Evolutionary conservation across 2,888 invertebrate genomes (phyloP).

Genomic region (Brenthis daphne): DNA sequence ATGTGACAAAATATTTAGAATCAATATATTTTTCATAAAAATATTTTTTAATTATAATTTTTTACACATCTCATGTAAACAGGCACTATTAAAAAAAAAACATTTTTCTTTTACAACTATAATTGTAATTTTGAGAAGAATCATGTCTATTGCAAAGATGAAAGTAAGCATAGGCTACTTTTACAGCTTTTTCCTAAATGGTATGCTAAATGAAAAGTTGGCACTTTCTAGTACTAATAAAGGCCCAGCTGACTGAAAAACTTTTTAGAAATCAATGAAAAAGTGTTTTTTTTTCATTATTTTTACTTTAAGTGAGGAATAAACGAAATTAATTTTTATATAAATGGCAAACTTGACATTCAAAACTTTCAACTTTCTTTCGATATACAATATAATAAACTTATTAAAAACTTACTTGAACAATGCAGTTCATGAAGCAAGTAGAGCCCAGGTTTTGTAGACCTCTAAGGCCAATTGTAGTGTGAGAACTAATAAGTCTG

Average conservation of each 20-base stretch:
- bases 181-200: too few species aligned
- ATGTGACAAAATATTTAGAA: too few species aligned
- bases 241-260: neutral
- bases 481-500: constrained; percentile 89
- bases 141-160: too few species aligned
- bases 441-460: constrained; percentile 98
- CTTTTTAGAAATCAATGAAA: neutral
- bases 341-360: neutral
- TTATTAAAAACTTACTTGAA: constrained; percentile 83
- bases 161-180: too few species aligned
- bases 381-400: constrained; percentile 86
- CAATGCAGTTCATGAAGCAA: constrained; percentile 99
- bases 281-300: neutral
- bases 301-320: neutral
- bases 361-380: constrained; percentile 54
- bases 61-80: too few species aligned
- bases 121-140: too few species aligned
- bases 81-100: too few species aligned
- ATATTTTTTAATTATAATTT: too few species aligned
- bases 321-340: too few species aligned
- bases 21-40: too few species aligned
- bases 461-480: constrained; percentile 94
- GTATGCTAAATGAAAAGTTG: too few species aligned
- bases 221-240: neutral
- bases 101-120: too few species aligned